These are phyloP conservation scores for Pseudocheirus occidentalis DNA, from an alignment of 2,797 vertebrate species.

Conservation along the genomic window DNA sequence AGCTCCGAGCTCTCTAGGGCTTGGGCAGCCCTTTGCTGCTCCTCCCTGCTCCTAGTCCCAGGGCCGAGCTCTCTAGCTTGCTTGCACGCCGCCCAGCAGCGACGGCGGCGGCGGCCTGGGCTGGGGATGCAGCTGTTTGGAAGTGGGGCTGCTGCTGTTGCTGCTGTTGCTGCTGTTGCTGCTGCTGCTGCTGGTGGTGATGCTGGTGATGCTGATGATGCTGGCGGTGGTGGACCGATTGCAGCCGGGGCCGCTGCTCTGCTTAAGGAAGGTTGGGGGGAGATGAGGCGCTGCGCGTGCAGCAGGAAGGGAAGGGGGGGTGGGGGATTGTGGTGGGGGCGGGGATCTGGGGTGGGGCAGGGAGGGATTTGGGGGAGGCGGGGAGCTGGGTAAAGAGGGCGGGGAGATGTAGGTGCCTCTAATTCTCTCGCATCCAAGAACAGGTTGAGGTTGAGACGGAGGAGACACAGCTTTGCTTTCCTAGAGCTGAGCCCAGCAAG, in stretches of 20 bases:
- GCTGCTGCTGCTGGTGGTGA: not conserved
- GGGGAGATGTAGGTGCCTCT: not conserved
- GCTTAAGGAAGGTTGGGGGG: not conserved
- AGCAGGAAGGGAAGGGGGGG: slow-evolving; percentile 2
- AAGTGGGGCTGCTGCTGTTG: not conserved
- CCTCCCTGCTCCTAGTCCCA: not conserved
- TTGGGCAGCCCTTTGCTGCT: not conserved
- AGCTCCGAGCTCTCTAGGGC: not conserved
- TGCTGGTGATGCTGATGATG: not conserved
- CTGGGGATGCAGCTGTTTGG: slow-evolving; percentile 1
- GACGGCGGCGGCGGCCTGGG: slow-evolving; percentile 27
- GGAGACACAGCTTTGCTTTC: not conserved
- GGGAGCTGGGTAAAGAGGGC: slow-evolving; percentile 24
- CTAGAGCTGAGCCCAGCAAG: not conserved
- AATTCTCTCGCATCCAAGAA: not conserved
- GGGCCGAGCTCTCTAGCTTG: not conserved
- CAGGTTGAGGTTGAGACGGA: not conserved
- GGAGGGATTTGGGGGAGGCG: slow-evolving; percentile 18
- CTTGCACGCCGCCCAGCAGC: slow-evolving; percentile 7
- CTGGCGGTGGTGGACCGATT: not conserved
- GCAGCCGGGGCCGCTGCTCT: not conserved
- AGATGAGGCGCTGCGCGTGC: slow-evolving; percentile 44
- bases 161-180: not conserved
- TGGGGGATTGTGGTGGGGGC: not conserved
- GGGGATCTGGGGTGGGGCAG: not conserved